phyloP scores from a whole-genome alignment of 2,113 vertebrate genomes.

The Osmerus eperlanus region DNA sequence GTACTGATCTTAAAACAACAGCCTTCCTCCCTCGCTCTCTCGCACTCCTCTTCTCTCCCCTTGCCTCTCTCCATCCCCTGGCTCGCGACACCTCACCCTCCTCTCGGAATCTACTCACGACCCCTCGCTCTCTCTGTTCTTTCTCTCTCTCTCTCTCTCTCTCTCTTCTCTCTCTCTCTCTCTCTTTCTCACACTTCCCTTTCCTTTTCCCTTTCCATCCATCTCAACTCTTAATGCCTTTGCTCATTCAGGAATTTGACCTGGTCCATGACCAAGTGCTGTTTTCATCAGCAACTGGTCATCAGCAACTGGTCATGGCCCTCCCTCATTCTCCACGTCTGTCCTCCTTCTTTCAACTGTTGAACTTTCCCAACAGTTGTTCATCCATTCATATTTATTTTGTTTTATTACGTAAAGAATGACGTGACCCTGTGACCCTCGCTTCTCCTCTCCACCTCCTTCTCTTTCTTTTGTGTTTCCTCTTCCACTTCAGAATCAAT shows the following conservation, averaged over 20 bases:
- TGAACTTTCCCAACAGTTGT: no score
- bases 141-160: constrained; percentile 2
- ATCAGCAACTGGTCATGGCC: no score
- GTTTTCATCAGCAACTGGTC: no score
- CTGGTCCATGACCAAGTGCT: constrained; percentile 19
- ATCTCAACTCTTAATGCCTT: constrained; percentile 1
- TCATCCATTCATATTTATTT: neutral
- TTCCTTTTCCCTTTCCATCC: neutral
- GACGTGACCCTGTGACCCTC: neutral
- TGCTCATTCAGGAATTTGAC: neutral
- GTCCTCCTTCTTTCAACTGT: no score
- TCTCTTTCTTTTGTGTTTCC: constrained; percentile 22
- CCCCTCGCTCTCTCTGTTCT: constrained; percentile 15
- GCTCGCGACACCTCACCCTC: neutral
- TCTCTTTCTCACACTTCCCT: constrained; percentile 1
- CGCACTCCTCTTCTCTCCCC: constrained; percentile 14
- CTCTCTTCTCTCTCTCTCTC: constrained; percentile 12
- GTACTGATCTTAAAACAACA: constrained; percentile 80
- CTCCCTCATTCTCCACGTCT: no score
- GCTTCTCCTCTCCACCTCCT: neutral
- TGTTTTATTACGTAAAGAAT: neutral
- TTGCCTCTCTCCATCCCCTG: constrained; percentile 9
- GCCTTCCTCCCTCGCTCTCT: neutral
- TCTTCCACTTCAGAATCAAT: constrained; percentile 62
- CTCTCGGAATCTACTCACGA: constrained; percentile 2